These are phyloP conservation scores for Chascanopsetta lugubris DNA, from an alignment of 2,113 vertebrate species.

Conservation along the genomic window DNA sequence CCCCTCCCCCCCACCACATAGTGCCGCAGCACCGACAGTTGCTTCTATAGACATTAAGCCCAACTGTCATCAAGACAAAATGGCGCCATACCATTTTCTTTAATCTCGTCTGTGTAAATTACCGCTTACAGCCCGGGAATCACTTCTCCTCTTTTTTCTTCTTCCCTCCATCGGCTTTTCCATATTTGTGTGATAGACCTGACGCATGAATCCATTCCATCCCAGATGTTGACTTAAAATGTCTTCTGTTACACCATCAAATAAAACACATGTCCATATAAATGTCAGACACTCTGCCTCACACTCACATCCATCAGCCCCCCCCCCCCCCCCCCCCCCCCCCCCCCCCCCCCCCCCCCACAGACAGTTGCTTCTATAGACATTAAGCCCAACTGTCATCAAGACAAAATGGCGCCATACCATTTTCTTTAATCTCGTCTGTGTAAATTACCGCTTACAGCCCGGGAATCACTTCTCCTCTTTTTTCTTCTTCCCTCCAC, in stretches of 20 bases:
- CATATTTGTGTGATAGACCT: too few species aligned
- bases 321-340: too few species aligned
- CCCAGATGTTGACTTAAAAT: background rate
- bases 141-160: background rate
- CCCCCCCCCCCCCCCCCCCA: too few species aligned
- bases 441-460: slow-evolving; percentile 64
- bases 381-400: slow-evolving; percentile 58
- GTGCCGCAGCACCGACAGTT: slow-evolving; percentile 20
- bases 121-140: slow-evolving; percentile 61
- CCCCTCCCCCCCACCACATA: too few species aligned
- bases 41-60: slow-evolving; percentile 55
- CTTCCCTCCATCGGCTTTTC: too few species aligned
- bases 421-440: slow-evolving; percentile 62
- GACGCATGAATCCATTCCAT: too few species aligned
- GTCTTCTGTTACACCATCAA: background rate
- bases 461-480: slow-evolving; percentile 42
- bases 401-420: slow-evolving; percentile 58
- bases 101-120: slow-evolving; percentile 62
- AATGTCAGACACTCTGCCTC: slow-evolving; percentile 6
- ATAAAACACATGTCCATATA: background rate
- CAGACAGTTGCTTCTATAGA: slow-evolving; percentile 32
- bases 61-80: slow-evolving; percentile 60
- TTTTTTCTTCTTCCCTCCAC: background rate
- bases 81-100: slow-evolving; percentile 59
- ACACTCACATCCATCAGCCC: too few species aligned